Evolutionary conservation across 1,140 invertebrate genomes (phyloP).

Genomic region (Fopius arisanus): DNA sequence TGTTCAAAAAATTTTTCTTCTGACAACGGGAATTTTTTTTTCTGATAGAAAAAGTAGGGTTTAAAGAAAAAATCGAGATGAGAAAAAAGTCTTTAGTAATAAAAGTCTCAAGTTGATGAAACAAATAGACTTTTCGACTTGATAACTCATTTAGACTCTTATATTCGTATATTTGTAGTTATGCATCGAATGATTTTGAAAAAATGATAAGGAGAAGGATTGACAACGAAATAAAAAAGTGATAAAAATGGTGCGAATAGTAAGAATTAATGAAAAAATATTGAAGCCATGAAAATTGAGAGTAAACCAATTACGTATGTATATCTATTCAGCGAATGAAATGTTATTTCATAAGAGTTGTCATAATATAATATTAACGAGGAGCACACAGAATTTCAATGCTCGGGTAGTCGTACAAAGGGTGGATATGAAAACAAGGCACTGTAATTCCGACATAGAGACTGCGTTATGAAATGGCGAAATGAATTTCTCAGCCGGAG

Average conservation of each 20-base stretch:
- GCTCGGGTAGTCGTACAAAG: background rate
- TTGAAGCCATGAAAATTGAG: background rate
- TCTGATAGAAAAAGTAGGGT: too few species aligned
- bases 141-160: too few species aligned
- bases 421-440: background rate
- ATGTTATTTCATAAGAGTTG: constrained; percentile 7
- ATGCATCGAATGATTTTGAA: background rate
- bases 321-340: background rate
- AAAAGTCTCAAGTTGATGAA: too few species aligned
- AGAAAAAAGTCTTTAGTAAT: too few species aligned
- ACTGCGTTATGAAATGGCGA: background rate
- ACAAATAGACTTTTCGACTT: too few species aligned
- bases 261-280: background rate
- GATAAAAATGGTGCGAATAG: background rate
- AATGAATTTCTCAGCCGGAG: constrained; percentile 7
- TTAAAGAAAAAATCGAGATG: too few species aligned
- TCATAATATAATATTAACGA: constrained; percentile 10
- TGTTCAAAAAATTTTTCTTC: too few species aligned
- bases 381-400: constrained; percentile 4
- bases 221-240: background rate
- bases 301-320: background rate
- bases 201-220: background rate
- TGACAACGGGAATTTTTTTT: too few species aligned
- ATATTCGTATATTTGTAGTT: too few species aligned
- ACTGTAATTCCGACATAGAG: constrained; percentile 2